phyloP scores from a whole-genome alignment of 1,140 invertebrate species.

The Platyura marginata region DNA sequence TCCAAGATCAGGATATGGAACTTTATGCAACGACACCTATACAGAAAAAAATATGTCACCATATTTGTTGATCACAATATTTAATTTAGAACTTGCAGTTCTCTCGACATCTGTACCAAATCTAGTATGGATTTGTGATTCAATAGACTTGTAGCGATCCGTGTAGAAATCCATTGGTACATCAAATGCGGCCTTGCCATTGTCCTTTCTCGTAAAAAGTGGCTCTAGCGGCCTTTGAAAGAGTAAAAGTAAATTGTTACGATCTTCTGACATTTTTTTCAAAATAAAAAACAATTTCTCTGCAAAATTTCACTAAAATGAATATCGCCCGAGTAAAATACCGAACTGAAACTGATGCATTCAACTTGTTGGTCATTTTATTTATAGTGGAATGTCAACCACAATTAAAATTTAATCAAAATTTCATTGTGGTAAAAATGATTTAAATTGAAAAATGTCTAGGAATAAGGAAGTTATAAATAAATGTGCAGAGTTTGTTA shows the following conservation, averaged over 20 bases:
- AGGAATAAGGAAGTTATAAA: no score
- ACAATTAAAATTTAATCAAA: no score
- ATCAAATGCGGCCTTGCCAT: conserved; percentile 34
- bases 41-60: no score
- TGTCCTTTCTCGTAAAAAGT: conserved; percentile 39
- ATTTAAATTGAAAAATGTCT: no score
- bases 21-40: neutral
- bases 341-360: no score
- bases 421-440: no score
- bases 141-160: conserved; percentile 22
- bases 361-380: no score
- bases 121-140: conserved; percentile 25
- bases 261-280: conserved; percentile 1
- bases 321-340: no score
- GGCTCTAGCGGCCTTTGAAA: conserved; percentile 43
- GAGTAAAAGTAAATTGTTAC: conserved; percentile 27
- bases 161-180: conserved; percentile 30
- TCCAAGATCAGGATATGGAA: conserved; percentile 12
- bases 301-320: no score
- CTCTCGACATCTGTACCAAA: conserved; percentile 42
- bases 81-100: conserved; percentile 47
- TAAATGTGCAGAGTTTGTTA: no score
- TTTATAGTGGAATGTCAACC: no score
- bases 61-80: no score
- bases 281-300: neutral